Evolutionary conservation across 2,888 invertebrate genomes (phyloP).

Genomic region (Dichetophora obliterata): DNA sequence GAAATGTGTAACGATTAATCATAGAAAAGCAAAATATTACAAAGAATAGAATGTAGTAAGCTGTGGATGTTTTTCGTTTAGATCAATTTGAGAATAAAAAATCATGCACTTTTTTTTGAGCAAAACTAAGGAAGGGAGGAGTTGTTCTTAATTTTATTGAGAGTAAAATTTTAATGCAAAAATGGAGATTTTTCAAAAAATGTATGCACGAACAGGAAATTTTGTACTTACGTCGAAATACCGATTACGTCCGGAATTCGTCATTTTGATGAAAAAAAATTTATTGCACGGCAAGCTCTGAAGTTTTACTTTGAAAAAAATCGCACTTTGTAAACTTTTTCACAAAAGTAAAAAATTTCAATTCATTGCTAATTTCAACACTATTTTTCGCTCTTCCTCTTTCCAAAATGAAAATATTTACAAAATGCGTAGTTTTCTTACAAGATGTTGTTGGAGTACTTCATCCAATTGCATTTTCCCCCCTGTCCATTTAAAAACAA

Average conservation of each 20-base stretch:
- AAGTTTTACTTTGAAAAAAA: neutral
- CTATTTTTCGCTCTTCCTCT: neutral
- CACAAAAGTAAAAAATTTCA: constrained; percentile 19
- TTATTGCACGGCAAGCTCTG: neutral
- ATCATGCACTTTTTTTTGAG: no score
- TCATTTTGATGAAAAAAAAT: constrained; percentile 53
- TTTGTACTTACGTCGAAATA: constrained; percentile 58
- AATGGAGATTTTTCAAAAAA: neutral
- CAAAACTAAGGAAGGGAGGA: no score
- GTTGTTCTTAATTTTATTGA: no score
- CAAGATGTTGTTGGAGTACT: neutral
- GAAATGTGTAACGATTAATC: no score
- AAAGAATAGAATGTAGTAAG: no score
- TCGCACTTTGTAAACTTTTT: neutral
- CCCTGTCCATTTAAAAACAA: constrained; percentile 9
- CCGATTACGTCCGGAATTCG: constrained; percentile 58
- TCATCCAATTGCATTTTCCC: neutral
- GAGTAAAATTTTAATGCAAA: no score
- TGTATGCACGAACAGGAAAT: neutral
- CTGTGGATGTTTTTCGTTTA: no score
- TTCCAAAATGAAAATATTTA: constrained; percentile 5
- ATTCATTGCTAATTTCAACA: constrained; percentile 36
- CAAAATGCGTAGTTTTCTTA: constrained; percentile 30
- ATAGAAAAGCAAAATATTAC: no score
- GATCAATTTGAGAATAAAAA: no score